phyloP scores from a whole-genome alignment of 2,888 invertebrate species.

The Amiota mariae region DNA sequence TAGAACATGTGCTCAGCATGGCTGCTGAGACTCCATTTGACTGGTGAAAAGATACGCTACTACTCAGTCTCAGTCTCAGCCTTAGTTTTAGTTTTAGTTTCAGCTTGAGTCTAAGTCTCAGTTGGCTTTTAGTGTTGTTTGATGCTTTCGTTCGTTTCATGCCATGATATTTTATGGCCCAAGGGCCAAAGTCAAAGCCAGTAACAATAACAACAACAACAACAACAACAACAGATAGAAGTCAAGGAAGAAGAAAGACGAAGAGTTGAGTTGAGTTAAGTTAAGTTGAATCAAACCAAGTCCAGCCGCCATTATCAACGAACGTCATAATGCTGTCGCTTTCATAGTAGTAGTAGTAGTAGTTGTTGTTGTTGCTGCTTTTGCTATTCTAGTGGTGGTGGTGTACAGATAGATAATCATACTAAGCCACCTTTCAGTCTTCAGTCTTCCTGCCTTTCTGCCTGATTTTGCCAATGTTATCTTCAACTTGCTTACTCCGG shows the following conservation, averaged over 20 bases:
- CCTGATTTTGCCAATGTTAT: neutral
- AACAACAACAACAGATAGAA: neutral
- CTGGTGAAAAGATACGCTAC: neutral
- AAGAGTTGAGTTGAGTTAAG: neutral
- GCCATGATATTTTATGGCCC: slow-evolving; percentile 32
- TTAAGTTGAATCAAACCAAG: slow-evolving; percentile 4
- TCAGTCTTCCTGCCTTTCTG: neutral
- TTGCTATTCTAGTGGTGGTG: neutral
- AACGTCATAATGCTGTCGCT: slow-evolving; percentile 23
- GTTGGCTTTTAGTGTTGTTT: slow-evolving; percentile 23
- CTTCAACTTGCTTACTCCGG: neutral
- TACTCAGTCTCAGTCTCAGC: neutral
- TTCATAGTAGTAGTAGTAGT: neutral
- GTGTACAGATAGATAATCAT: neutral
- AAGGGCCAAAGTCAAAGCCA: slow-evolving; percentile 30
- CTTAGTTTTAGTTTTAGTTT: no score
- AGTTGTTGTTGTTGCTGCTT: slow-evolving; percentile 3
- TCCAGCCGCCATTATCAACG: slow-evolving; percentile 30
- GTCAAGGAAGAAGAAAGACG: neutral
- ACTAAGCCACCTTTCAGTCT: slow-evolving; percentile 1
- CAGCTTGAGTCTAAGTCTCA: neutral
- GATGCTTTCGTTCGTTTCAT: slow-evolving; percentile 10
- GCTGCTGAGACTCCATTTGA: slow-evolving; percentile 4
- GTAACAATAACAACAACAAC: neutral
- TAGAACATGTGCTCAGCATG: slow-evolving; percentile 5